Conservation (phyloP, 2,797 vertebrate species). For the Tangara arthus region DNA sequence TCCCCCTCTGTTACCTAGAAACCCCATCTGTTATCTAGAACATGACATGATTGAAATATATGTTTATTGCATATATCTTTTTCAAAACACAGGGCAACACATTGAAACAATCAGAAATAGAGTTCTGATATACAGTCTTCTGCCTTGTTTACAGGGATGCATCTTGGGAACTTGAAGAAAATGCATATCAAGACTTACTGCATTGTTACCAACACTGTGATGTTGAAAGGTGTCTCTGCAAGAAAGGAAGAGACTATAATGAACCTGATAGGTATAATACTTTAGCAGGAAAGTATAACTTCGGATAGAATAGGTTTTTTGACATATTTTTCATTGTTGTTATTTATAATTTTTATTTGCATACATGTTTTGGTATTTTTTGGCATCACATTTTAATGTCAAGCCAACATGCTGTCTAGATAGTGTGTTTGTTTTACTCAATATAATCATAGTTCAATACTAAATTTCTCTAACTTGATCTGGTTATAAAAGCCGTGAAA, state of each 20-base stretch:
- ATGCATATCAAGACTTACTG: slow-evolving; percentile 90
- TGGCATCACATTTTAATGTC: background rate
- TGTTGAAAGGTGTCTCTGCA: slow-evolving; percentile 79
- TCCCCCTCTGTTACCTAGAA: background rate
- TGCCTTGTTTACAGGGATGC: slow-evolving; percentile 84
- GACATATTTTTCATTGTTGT: background rate
- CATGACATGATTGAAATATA: background rate
- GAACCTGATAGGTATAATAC: slow-evolving; percentile 75
- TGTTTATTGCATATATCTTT: background rate
- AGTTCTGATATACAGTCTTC: background rate
- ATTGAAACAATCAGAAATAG: background rate
- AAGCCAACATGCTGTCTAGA: background rate
- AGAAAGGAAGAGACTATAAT: slow-evolving; percentile 82
- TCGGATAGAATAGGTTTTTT: background rate
- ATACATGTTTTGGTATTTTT: background rate
- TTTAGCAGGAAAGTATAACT: background rate
- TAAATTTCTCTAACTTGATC: background rate
- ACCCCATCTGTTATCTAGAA: background rate
- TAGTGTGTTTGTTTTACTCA: background rate
- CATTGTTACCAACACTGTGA: slow-evolving; percentile 88
- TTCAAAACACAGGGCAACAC: background rate
- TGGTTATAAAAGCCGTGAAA: background rate
- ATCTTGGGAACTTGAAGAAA: slow-evolving; percentile 95
- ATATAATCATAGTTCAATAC: background rate
- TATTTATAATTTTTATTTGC: background rate